Evolutionary conservation across 2,797 vertebrate genomes (phyloP).

Genomic region (Chelmon rostratus): DNA sequence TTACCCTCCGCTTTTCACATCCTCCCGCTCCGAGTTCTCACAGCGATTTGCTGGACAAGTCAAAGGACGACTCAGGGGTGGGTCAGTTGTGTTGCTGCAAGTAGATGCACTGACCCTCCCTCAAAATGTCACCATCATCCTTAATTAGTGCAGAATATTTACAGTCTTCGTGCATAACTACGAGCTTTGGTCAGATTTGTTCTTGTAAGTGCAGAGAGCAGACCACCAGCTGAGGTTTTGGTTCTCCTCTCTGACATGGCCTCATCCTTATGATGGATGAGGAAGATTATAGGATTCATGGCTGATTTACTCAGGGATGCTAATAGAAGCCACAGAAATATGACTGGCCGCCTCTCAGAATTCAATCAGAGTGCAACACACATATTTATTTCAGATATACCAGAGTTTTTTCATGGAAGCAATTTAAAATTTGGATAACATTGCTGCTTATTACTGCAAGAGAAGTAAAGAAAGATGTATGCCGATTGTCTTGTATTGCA

Average conservation of each 20-base stretch:
- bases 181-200: constrained; percentile 29
- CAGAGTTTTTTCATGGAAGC: background rate
- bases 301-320: constrained; percentile 65
- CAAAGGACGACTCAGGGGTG: constrained; percentile 1
- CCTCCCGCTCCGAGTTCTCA: constrained; percentile 18
- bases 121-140: constrained; percentile 41
- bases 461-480: constrained; percentile 14
- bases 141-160: constrained; percentile 53
- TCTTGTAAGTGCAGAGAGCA: constrained; percentile 16
- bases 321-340: constrained; percentile 57
- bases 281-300: constrained; percentile 76
- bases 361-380: constrained; percentile 29
- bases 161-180: constrained; percentile 40
- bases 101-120: constrained; percentile 26
- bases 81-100: constrained; percentile 29
- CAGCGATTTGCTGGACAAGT: constrained; percentile 19
- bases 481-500: background rate
- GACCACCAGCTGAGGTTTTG: constrained; percentile 50
- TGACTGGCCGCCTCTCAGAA: constrained; percentile 45
- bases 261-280: constrained; percentile 74
- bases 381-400: constrained; percentile 35
- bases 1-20: constrained; percentile 17
- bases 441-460: background rate
- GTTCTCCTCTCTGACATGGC: constrained; percentile 49
- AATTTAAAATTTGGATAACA: constrained; percentile 14